phyloP scores from a whole-genome alignment of 2,797 vertebrate genomes.

The Pseudomugil tenellus region DNA sequence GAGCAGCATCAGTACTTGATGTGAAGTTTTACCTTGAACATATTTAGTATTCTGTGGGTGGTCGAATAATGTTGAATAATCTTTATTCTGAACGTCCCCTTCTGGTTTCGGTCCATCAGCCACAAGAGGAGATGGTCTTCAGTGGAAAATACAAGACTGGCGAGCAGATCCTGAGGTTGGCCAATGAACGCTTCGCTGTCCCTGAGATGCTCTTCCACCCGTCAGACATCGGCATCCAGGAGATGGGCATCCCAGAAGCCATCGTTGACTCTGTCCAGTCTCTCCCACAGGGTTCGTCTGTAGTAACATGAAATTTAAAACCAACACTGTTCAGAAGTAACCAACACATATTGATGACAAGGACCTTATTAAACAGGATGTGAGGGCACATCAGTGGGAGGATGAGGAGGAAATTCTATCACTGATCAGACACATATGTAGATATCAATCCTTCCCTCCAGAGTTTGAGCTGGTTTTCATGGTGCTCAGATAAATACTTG shows the following conservation, averaged over 20 bases:
- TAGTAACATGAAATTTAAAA: not conserved
- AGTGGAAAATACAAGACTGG: constrained; percentile 96
- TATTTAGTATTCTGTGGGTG: not conserved
- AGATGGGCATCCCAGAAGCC: constrained; percentile 97
- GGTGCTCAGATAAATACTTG: too few relatives aligned
- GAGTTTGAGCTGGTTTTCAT: too few relatives aligned
- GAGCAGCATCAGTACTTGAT: too few relatives aligned
- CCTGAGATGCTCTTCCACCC: constrained; percentile 98
- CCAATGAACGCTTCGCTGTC: constrained; percentile 96
- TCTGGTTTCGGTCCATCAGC: constrained; percentile 76
- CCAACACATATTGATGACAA: not conserved
- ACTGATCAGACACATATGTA: too few relatives aligned
- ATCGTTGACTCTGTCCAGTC: constrained; percentile 92
- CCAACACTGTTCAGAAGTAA: not conserved
- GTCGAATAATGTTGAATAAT: too few relatives aligned
- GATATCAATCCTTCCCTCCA: too few relatives aligned
- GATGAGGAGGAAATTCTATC: too few relatives aligned
- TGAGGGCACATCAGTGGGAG: not conserved
- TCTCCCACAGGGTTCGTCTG: constrained; percentile 89
- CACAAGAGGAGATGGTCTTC: constrained; percentile 93
- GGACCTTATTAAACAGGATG: not conserved
- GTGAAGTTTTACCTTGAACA: too few relatives aligned
- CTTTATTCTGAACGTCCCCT: not conserved
- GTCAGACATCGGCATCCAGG: constrained; percentile 97
- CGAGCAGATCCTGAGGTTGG: constrained; percentile 94